Evolutionary conservation across 2,113 vertebrate genomes (phyloP), one percentile per base, ranked within the genome.

Genomic region (Micronycteris hirsuta): DNA sequence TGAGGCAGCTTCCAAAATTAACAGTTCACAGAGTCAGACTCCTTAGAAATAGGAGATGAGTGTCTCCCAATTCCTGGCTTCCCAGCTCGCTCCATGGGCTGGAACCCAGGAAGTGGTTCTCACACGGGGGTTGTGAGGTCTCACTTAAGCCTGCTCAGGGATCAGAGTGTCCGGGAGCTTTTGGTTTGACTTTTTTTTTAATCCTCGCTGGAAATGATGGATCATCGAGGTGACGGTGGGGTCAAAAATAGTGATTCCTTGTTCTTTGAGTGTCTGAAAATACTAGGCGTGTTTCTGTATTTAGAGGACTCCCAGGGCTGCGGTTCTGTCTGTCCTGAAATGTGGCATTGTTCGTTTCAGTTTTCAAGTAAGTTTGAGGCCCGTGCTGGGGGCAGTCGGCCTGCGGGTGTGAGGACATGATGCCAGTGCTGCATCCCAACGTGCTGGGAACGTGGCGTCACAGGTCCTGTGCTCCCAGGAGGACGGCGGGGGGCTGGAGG

Each of bases 241-340:
- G 24, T 73, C 14, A n/a, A 13, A 87, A 73, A n/a, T 0, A 33
- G 31, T 2, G 41, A 68, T 49, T 36, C 41, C 28, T 31, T 54
- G 43, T 36, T 45, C 8, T 45, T 0, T 10, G 3, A 43, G 33
- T 28, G 28, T 90, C 74, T 67, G 61, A 28, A 31, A 49, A 47
- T 5, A 1, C 5, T 1, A 15, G 11, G 13, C 6, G 1, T 45
- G 65, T 47, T 86, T 86, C 67, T 56, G 38, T 28, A 0, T 0
- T 0, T 36, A 24, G 38, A 11, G 26, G 13, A 17, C 15, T n/a
- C 47, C 41, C 2, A 0, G 47, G 74, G 33, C 11, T 6, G 3
- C 5, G 2, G 45, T n/a, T 31, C 4, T 22, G 3, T 28, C 41
- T 15, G 2, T 52, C 70, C 68, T 77, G 87, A 52, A 38, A 15